A percentile compares a stretch with the other conserved stretches of the same genome.
phyloP scores from a whole-genome alignment of 2,888 invertebrate species.

The Nemotelus pantherinus region DNA sequence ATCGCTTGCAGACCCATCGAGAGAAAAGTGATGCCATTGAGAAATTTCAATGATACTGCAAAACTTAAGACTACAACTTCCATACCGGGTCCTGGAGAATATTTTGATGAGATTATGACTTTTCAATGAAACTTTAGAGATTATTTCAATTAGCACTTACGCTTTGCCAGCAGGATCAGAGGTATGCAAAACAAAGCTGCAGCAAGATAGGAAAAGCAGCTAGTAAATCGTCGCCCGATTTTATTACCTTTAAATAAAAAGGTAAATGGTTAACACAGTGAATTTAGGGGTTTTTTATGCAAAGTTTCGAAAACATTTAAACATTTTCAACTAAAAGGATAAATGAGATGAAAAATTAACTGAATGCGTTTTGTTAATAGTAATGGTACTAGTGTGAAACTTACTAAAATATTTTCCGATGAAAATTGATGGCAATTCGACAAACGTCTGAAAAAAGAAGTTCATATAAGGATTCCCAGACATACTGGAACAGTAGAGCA shows the following conservation, averaged over 20 bases:
- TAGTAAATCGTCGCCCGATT: conserved; percentile 68
- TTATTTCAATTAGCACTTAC: conserved; percentile 55
- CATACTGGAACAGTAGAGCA: conserved; percentile 68
- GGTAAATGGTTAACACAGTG: background rate
- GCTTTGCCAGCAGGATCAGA: conserved; percentile 62
- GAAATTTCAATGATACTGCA: conserved; percentile 67
- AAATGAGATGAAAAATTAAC: background rate
- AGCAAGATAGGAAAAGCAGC: conserved; percentile 64
- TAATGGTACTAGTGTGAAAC: conserved; percentile 41
- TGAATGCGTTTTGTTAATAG: no score
- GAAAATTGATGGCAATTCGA: conserved; percentile 72
- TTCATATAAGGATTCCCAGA: conserved; percentile 74
- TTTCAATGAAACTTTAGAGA: background rate
- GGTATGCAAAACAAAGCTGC: conserved; percentile 64
- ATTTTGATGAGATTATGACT: no score
- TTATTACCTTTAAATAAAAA: conserved; percentile 61
- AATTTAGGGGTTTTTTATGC: background rate
- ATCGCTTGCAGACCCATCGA: conserved; percentile 71
- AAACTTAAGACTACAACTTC: conserved; percentile 61
- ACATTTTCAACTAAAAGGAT: background rate
- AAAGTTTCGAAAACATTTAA: background rate
- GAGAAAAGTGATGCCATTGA: conserved; percentile 69
- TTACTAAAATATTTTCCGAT: conserved; percentile 67
- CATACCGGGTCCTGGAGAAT: conserved; percentile 56
- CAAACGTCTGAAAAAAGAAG: conserved; percentile 71